These are phyloP conservation scores for Drosophila barbarae DNA, from an alignment of 2,888 invertebrate species.

Conservation along the genomic window DNA sequence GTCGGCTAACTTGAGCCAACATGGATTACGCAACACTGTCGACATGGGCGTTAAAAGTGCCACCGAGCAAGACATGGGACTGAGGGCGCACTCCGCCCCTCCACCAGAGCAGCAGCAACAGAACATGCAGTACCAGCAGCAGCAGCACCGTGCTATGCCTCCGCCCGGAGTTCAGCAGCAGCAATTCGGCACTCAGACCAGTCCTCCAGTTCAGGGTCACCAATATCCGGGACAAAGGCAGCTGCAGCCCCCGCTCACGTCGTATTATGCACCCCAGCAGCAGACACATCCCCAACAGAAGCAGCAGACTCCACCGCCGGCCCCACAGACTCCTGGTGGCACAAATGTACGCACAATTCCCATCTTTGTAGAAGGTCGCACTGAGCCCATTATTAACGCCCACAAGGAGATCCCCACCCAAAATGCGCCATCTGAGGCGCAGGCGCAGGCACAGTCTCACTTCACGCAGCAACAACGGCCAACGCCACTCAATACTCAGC, in stretches of 20 bases:
- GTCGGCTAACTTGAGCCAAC: slow-evolving; percentile 81
- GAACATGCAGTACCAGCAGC: slow-evolving; percentile 58
- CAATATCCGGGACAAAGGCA: slow-evolving; percentile 31
- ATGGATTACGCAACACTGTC: slow-evolving; percentile 88
- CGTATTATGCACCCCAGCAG: slow-evolving; percentile 49
- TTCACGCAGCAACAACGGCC: slow-evolving; percentile 62
- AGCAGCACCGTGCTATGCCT: slow-evolving; percentile 45
- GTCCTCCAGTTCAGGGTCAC: slow-evolving; percentile 72
- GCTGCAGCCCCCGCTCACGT: slow-evolving; percentile 40
- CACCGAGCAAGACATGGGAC: slow-evolving; percentile 80
- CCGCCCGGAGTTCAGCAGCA: slow-evolving; percentile 48
- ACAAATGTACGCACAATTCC: slow-evolving; percentile 88
- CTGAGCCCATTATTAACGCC: slow-evolving; percentile 86
- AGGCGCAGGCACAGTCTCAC: slow-evolving; percentile 58
- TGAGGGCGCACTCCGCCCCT: slow-evolving; percentile 88
- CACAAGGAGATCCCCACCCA: slow-evolving; percentile 80
- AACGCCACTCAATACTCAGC: slow-evolving; percentile 67
- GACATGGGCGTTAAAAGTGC: slow-evolving; percentile 86
- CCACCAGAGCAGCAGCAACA: slow-evolving; percentile 81
- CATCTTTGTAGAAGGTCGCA: slow-evolving; percentile 92
- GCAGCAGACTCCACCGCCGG: slow-evolving; percentile 71
- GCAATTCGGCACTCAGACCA: slow-evolving; percentile 75
- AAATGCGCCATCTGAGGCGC: slow-evolving; percentile 69
- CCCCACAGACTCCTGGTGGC: slow-evolving; percentile 76
- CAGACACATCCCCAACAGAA: slow-evolving; percentile 66